A percentile compares a stretch with the other conserved stretches of the same genome.
These are phyloP conservation scores for Drosophila orosa DNA, from an alignment of 1,140 invertebrate genomes.

Conservation along the genomic window DNA sequence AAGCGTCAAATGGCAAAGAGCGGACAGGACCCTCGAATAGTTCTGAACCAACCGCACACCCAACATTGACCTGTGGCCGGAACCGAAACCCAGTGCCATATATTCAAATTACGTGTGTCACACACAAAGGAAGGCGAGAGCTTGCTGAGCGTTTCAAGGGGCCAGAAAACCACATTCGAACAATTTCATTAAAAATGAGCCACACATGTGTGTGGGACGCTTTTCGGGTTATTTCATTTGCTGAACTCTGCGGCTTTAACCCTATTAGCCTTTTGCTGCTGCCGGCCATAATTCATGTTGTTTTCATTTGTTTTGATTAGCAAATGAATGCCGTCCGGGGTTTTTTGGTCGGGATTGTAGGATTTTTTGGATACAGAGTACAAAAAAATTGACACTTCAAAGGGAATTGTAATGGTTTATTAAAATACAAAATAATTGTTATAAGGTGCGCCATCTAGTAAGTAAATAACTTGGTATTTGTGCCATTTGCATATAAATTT, in stretches of 20 bases:
- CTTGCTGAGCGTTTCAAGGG: conserved; percentile 21
- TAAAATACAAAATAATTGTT: too few relatives aligned
- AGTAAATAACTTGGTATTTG: too few relatives aligned
- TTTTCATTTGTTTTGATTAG: conserved; percentile 83
- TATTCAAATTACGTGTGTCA: conserved; percentile 74
- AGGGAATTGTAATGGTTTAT: not conserved
- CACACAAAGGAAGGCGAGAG: conserved; percentile 13
- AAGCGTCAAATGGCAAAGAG: conserved; percentile 43
- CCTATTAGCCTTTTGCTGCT: conserved; percentile 67
- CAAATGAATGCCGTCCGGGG: conserved; percentile 63
- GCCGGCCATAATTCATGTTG: conserved; percentile 72
- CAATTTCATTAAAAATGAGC: conserved; percentile 69
- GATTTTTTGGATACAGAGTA: conserved; percentile 38
- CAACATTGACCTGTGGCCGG: conserved; percentile 40
- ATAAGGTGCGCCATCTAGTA: too few relatives aligned
- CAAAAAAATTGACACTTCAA: not conserved
- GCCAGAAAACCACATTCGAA: conserved; percentile 64
- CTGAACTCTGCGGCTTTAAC: conserved; percentile 71
- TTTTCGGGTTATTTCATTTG: conserved; percentile 59
- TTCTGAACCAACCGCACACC: conserved; percentile 30
- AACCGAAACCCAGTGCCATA: conserved; percentile 55
- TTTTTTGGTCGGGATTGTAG: conserved; percentile 33
- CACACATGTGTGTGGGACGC: conserved; percentile 35
- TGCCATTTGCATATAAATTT: not conserved
- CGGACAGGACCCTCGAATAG: conserved; percentile 54